Conservation (phyloP, 2,888 invertebrate species). For the Teleogryllus oceanicus region DNA sequence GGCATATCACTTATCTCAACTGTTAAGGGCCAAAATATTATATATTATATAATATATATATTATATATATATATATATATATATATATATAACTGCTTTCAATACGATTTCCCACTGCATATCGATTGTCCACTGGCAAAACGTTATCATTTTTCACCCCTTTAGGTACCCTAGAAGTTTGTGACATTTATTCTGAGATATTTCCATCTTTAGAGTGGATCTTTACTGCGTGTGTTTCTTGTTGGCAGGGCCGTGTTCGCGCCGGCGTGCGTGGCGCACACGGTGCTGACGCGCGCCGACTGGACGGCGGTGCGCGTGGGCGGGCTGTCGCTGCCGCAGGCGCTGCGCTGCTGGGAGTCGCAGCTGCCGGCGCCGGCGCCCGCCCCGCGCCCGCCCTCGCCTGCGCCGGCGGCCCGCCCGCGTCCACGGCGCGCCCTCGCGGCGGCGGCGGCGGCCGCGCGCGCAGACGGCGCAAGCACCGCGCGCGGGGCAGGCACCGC, state of each 20-base stretch:
- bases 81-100: no score
- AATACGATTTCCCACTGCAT: no score
- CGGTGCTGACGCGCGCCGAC: slow-evolving; percentile 79
- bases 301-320: slow-evolving; percentile 84
- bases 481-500: neutral
- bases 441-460: neutral
- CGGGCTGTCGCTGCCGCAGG: slow-evolving; percentile 77
- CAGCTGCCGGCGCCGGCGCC: slow-evolving; percentile 58
- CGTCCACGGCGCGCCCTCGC: neutral
- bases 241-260: slow-evolving; percentile 72
- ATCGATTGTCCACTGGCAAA: no score
- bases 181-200: no score
- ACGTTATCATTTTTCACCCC: no score
- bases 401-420: neutral
- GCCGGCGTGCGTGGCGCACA: slow-evolving; percentile 90
- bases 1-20: no score
- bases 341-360: slow-evolving; percentile 83
- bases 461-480: neutral
- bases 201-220: no score
- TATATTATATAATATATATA: no score
- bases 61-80: no score
- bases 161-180: no score
- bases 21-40: no score
- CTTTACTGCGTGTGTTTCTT: no score
- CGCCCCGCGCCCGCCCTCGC: neutral